Base-by-base conservation (phyloP, 2,888 invertebrate genomes). In the Apantesis nais region DNA sequence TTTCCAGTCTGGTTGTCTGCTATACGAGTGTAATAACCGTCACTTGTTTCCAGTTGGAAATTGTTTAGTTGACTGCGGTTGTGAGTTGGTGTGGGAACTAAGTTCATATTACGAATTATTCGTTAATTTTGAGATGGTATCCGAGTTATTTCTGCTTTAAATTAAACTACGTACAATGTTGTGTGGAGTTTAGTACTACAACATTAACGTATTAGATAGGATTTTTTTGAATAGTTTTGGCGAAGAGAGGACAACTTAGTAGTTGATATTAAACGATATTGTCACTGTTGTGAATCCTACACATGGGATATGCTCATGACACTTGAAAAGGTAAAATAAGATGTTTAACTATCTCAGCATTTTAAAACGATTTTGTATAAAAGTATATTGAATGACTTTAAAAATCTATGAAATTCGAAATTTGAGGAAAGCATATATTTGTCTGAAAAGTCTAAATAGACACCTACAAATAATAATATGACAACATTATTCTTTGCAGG, bases 11-110 rank as follows among this genome's bases (percentile, higher is more conserved):
- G 58, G 25, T 19, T 58, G 58, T 58, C n/a, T n/a, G 60, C 19
- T 22, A 41, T 29, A 41, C 41, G 41, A 60, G 22, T 66, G 25
- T 60, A 66, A 66, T 66, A 66, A 66, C 60, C 41, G 66, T 41
- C 66, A 66, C 41, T 66, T 55, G 60, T 60, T 60, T 52, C 44
- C 66, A 66, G 39, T 39, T 37, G 39, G 19, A 66, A 58, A 66
- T 29, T 65, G 61, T 62, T 62, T 34, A n/a, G 61, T 37, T 62
- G 34, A 19, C 61, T 22, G n/a, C 61, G 34, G 61, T 62, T 62
- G 61, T 62, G 58, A 58, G 58, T 58, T 37, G 34, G 37, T 62
- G 31, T 62, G 61, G 37, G 16, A 29, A 29, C 29, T 29, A 16
- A 58, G 58, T 58, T 58, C 16, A 14, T 58, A 29, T 58, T 29